phyloP scores from a whole-genome alignment of 2,888 invertebrate genomes.

The Drosophila demipolita region DNA sequence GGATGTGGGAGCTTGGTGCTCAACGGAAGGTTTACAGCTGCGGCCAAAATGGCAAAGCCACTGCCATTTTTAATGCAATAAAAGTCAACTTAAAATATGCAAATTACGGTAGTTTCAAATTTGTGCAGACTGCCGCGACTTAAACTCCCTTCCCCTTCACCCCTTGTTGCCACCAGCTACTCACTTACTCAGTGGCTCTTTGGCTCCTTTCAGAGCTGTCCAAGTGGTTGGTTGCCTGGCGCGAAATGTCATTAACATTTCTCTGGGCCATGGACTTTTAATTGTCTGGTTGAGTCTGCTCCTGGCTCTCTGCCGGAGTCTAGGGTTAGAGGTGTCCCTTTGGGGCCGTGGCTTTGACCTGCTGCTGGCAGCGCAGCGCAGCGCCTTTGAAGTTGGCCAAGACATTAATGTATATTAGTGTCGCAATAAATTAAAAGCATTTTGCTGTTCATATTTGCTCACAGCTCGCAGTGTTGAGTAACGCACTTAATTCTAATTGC shows the following conservation, averaged over 20 bases:
- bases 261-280: conserved; percentile 79
- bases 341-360: conserved; percentile 38
- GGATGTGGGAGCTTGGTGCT: neutral
- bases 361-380: conserved; percentile 9
- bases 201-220: conserved; percentile 34
- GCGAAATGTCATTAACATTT: conserved; percentile 79
- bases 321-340: conserved; percentile 2
- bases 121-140: conserved; percentile 72
- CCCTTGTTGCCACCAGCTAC: neutral
- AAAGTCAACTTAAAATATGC: conserved; percentile 83
- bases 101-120: conserved; percentile 81
- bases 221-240: conserved; percentile 57
- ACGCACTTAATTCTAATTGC: conserved; percentile 79
- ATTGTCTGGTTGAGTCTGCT: conserved; percentile 60
- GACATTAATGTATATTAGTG: conserved; percentile 81
- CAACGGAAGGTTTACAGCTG: conserved; percentile 63
- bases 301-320: neutral
- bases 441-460: conserved; percentile 78
- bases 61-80: conserved; percentile 82
- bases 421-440: conserved; percentile 81
- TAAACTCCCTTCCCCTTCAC: neutral
- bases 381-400: conserved; percentile 65
- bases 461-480: conserved; percentile 18
- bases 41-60: conserved; percentile 75
- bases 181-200: conserved; percentile 17